phyloP scores from a whole-genome alignment of 2,113 vertebrate species.

The Camelus bactrianus region DNA sequence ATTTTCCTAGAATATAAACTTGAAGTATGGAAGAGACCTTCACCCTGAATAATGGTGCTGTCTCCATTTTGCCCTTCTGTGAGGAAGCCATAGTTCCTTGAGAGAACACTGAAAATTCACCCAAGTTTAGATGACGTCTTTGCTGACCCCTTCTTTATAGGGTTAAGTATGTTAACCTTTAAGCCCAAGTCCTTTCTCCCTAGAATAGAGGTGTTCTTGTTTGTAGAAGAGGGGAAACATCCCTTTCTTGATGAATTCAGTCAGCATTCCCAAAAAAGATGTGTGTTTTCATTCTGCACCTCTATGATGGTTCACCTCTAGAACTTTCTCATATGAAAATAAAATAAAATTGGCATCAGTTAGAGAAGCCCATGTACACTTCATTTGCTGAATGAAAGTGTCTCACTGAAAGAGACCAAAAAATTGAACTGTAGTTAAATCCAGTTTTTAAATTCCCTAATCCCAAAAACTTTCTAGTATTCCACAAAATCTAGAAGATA shows the following conservation, averaged over 20 bases:
- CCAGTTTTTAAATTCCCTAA: conserved; percentile 29
- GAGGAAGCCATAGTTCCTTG: not conserved
- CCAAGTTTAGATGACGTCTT: not conserved
- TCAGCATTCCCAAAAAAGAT: not conserved
- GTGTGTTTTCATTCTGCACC: not conserved
- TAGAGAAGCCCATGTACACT: not conserved
- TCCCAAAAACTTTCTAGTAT: not conserved
- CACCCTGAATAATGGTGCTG: not conserved
- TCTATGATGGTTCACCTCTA: not conserved
- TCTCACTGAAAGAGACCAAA: not conserved
- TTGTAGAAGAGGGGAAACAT: not conserved
- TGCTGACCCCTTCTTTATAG: not conserved
- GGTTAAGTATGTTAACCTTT: conserved; percentile 8
- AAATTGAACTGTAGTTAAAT: not conserved
- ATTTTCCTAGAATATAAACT: not conserved
- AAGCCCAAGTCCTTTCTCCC: not conserved
- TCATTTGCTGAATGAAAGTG: not conserved
- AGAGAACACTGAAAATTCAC: not conserved
- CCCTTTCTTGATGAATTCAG: not conserved
- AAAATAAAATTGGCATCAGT: not conserved
- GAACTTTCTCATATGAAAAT: not conserved
- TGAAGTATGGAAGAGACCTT: not conserved
- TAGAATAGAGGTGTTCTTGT: not conserved
- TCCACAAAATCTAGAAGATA: not conserved
- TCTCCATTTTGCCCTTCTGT: not conserved